Conservation (phyloP, 2,888 invertebrate genomes). For the Drosophila mulleri region DNA sequence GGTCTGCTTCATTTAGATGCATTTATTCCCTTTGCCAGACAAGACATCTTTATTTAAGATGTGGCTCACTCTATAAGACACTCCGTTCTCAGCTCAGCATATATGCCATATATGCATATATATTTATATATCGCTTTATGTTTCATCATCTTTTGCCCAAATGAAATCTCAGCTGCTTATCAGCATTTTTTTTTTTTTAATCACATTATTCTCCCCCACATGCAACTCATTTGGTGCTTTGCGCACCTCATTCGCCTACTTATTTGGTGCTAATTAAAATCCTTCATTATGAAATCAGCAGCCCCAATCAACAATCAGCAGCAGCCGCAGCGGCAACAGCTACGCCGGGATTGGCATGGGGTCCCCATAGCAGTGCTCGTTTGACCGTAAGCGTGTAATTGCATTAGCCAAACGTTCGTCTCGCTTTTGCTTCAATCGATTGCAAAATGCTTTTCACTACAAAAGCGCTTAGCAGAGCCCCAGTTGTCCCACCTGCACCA, state of each 20-base stretch:
- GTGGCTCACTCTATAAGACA: background rate
- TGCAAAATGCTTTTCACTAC: slow-evolving; percentile 73
- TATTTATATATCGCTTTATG: background rate
- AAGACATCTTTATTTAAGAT: background rate
- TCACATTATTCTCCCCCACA: slow-evolving; percentile 8
- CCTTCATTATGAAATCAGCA: slow-evolving; percentile 77
- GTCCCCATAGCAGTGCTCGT: slow-evolving; percentile 53
- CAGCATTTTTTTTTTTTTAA: background rate
- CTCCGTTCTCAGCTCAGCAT: background rate
- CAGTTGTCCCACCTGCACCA: background rate
- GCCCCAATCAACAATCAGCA: slow-evolving; percentile 44
- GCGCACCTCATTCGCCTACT: slow-evolving; percentile 34
- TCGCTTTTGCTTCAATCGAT: slow-evolving; percentile 48
- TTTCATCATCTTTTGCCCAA: background rate
- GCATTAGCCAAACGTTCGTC: slow-evolving; percentile 67
- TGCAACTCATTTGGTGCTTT: slow-evolving; percentile 11
- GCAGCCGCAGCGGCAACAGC: slow-evolving; percentile 3
- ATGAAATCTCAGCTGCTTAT: slow-evolving; percentile 7
- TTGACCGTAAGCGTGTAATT: slow-evolving; percentile 80
- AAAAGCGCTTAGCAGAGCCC: slow-evolving; percentile 30
- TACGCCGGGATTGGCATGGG: slow-evolving; percentile 21
- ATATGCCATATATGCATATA: background rate
- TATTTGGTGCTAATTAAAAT: slow-evolving; percentile 80
- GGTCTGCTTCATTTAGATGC: background rate
- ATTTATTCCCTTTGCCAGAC: background rate